A percentile compares a stretch with the other conserved stretches of the same genome.
phyloP scores from a whole-genome alignment of 2,888 invertebrate species.

The Heliconius ismenius region DNA sequence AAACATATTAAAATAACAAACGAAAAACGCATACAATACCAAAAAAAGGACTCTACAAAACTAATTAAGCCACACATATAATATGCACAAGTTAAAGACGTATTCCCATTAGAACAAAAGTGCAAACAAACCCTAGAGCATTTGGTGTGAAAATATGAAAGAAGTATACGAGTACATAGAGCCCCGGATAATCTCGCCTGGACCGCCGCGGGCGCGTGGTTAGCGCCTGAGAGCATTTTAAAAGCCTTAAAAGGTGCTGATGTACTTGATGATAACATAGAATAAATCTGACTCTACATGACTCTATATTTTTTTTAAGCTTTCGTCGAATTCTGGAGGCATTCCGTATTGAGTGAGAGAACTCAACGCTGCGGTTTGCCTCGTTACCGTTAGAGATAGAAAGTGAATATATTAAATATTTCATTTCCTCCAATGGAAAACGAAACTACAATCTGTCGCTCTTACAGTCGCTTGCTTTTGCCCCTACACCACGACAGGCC shows the following conservation, averaged over 20 bases:
- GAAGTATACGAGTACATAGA: slow-evolving; percentile 37
- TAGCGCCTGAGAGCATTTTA: slow-evolving; percentile 66
- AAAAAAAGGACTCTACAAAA: not conserved
- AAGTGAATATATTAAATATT: too few relatives aligned
- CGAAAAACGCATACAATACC: not conserved
- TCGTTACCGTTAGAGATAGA: too few relatives aligned
- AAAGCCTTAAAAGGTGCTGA: slow-evolving; percentile 61
- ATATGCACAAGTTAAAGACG: slow-evolving; percentile 17
- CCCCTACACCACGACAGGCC: too few relatives aligned
- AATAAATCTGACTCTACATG: slow-evolving; percentile 25
- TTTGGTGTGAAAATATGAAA: slow-evolving; percentile 23
- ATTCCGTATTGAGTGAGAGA: too few relatives aligned
- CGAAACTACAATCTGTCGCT: too few relatives aligned
- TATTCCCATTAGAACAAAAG: slow-evolving; percentile 26
- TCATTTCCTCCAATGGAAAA: too few relatives aligned
- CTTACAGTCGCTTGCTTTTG: too few relatives aligned
- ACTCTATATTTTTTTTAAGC: not conserved
- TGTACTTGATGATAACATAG: slow-evolving; percentile 46
- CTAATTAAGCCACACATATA: slow-evolving; percentile 11
- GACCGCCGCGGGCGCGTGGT: slow-evolving; percentile 58
- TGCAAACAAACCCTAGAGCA: slow-evolving; percentile 26
- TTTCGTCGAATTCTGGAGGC: too few relatives aligned
- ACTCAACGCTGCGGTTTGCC: too few relatives aligned
- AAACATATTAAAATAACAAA: not conserved
- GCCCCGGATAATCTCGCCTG: slow-evolving; percentile 54